These are phyloP conservation scores for Ptyas mucosa DNA, from an alignment of 2,113 vertebrate species.

Conservation along the genomic window DNA sequence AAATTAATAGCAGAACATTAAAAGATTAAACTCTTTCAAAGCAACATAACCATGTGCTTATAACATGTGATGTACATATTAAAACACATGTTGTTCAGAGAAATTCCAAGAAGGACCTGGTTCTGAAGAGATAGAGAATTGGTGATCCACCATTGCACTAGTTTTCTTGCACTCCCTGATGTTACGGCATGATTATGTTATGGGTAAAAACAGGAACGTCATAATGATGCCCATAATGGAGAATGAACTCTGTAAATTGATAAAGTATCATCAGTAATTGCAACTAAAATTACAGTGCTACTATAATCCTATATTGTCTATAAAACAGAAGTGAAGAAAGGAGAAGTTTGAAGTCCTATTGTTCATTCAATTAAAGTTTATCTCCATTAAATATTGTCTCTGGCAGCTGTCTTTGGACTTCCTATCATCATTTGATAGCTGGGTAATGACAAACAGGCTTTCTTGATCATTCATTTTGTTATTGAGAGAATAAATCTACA, in stretches of 20 bases:
- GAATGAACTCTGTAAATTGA: not conserved
- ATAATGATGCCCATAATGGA: not conserved
- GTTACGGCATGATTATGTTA: not conserved
- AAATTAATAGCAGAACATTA: not conserved
- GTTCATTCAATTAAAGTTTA: not conserved
- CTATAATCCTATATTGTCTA: not conserved
- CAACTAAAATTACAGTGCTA: not conserved
- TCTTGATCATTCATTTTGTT: not conserved
- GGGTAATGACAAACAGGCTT: not conserved
- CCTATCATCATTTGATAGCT: not conserved
- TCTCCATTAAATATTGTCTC: not conserved
- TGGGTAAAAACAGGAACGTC: not conserved
- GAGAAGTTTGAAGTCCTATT: not conserved
- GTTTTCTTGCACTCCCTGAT: not conserved
- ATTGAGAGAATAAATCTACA: not conserved
- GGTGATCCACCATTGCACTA: not conserved
- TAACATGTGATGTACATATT: not conserved
- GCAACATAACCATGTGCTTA: not conserved
- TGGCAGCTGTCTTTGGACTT: not conserved
- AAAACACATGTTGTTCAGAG: not conserved
- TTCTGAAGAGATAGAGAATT: not conserved
- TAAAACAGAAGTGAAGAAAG: not conserved
- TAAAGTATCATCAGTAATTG: not conserved
- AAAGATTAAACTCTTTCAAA: not conserved
- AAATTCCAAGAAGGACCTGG: not conserved